Conservation (phyloP, 2,888 invertebrate genomes). For the Phengaris alcon region DNA sequence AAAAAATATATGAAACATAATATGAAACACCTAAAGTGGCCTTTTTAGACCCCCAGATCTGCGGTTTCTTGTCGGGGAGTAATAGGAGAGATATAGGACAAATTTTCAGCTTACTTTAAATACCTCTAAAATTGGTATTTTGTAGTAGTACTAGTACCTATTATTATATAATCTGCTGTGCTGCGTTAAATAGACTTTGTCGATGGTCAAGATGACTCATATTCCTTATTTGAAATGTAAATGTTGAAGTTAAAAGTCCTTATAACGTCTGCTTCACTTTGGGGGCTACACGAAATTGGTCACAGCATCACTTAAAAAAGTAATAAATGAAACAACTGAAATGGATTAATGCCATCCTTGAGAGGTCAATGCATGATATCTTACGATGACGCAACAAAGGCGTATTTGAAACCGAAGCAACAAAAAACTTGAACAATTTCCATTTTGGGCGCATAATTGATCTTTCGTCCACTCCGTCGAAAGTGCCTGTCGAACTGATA, state of each 20-base stretch:
- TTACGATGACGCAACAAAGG: background rate
- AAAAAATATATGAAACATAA: too few relatives aligned
- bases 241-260: slow-evolving; percentile 14
- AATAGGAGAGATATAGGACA: too few relatives aligned
- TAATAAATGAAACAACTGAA: background rate
- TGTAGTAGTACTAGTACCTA: background rate
- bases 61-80: too few relatives aligned
- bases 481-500: background rate
- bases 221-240: slow-evolving; percentile 6
- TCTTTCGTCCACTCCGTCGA: background rate
- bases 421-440: background rate
- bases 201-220: slow-evolving; percentile 7
- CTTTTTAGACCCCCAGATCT: too few relatives aligned
- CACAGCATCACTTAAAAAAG: background rate
- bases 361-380: slow-evolving; percentile 15
- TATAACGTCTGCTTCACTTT: background rate
- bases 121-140: too few relatives aligned
- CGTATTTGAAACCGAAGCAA: background rate
- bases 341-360: background rate
- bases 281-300: background rate
- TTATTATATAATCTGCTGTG: background rate
- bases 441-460: background rate
- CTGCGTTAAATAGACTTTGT: background rate
- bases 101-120: too few relatives aligned
- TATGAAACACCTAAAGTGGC: too few relatives aligned